Base-by-base conservation (phyloP, 2,113 vertebrate species). In the Thomomys bottae region DNA sequence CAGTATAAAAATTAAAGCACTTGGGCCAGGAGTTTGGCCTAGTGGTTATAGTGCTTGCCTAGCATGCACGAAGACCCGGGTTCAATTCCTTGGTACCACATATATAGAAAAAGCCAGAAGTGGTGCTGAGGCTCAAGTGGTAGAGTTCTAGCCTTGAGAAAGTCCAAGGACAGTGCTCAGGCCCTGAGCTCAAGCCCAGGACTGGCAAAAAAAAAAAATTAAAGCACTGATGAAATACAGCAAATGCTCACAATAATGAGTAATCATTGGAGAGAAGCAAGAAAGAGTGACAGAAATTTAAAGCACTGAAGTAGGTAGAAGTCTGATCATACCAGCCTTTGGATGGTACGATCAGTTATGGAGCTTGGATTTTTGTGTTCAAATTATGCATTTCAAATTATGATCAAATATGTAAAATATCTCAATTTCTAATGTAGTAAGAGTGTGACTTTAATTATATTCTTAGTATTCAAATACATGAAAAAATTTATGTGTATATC, bases 361-460 rank as follows among this genome's bases (percentile, higher is more conserved):
- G n/a, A 68, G 12, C 72, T 71, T 63, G 20, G 12, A 67, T 77
- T 45, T 24, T 84, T 81, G 92, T 91, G n/a, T 49, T 24, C 12
- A 15, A 80, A 86, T 15, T 26, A 82, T 85, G 32, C 42, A 45
- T 42, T 70, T 30, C 23, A 86, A 70, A 76, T 61, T 70, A 20
- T 12, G 32, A 61, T 75, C 66, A 32, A 32, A 45, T 59, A 45
- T 82, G 17, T 34, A 64, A 76, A 12, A 15, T 30, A 30, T 23
- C 36, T 36, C 78, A n/a, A 63, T 78, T 23, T 36, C 78, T 63
- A 71, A 40, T 18, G 57, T 38, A 57, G 38, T 64, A 88, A 92
- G 87, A 32, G 10, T 26, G 12, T 87, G 23, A 32, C 34, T 54
- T 94, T 89, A 87, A 81, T 78, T 68, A 38, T 32, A 78, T 67